Conservation (phyloP, 23 tunicate species). For the Trididemnum clinides region DNA sequence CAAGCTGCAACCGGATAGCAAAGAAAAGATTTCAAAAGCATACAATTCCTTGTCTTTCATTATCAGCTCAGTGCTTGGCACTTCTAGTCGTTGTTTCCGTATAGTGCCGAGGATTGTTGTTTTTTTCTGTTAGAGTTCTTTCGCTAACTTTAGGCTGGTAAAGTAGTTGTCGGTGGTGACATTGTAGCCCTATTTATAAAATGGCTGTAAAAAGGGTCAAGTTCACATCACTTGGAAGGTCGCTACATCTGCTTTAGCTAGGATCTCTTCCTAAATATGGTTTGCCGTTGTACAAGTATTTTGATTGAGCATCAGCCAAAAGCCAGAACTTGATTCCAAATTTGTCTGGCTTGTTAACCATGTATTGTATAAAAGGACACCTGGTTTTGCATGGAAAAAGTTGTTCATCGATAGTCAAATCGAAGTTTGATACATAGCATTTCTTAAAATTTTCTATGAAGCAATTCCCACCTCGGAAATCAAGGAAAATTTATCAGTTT, state of each 20-base stretch:
- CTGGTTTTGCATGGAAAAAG: slow-evolving; percentile 35
- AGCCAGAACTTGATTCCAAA: slow-evolving; percentile 26
- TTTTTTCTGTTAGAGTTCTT: slow-evolving; percentile 16
- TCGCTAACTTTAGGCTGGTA: slow-evolving; percentile 28
- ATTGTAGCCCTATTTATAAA: slow-evolving; percentile 12
- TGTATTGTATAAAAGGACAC: slow-evolving; percentile 20
- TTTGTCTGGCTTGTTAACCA: slow-evolving; percentile 23
- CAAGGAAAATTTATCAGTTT: slow-evolving; percentile 15
- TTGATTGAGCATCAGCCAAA: slow-evolving; percentile 22
- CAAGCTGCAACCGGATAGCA: slow-evolving; percentile 11
- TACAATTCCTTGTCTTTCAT: slow-evolving; percentile 22
- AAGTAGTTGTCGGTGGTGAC: slow-evolving; percentile 29
- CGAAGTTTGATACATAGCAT: slow-evolving; percentile 13
- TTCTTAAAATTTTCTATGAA: slow-evolving; percentile 24
- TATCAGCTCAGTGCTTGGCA: slow-evolving; percentile 23
- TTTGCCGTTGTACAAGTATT: slow-evolving; percentile 22
- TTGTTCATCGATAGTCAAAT: slow-evolving; percentile 32
- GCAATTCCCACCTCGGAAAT: slow-evolving; percentile 7
- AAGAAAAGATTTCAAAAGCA: slow-evolving; percentile 27
- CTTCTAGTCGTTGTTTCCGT: slow-evolving; percentile 25
- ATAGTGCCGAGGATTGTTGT: slow-evolving; percentile 24
- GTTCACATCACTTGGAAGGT: slow-evolving; percentile 17
- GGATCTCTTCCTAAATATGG: slow-evolving; percentile 11
- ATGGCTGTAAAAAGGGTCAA: slow-evolving; percentile 28
- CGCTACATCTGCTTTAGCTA: slow-evolving; percentile 24